These are phyloP conservation scores for Argyrosomus japonicus DNA, from an alignment of 2,113 vertebrate species.

Conservation along the genomic window DNA sequence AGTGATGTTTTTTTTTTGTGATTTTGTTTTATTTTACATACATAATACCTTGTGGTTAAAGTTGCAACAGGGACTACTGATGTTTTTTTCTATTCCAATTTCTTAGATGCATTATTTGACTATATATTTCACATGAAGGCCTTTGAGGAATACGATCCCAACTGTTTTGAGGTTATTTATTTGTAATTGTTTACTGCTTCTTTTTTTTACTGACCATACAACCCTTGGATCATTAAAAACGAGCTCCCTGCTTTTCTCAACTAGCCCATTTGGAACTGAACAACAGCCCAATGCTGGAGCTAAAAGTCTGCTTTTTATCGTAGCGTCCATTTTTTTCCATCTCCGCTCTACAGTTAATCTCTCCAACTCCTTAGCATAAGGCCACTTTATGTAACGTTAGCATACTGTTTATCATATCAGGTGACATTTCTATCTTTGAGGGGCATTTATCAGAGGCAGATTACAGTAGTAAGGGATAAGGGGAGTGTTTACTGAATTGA, in stretches of 20 bases:
- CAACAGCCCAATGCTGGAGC: constrained; percentile 28
- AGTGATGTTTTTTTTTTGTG: constrained; percentile 9
- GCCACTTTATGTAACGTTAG: constrained; percentile 80
- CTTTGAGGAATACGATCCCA: constrained; percentile 2
- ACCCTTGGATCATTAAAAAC: constrained; percentile 28
- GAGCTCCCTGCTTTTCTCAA: constrained; percentile 38
- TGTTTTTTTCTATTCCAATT: constrained; percentile 17
- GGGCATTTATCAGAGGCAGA: constrained; percentile 85
- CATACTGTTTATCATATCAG: constrained; percentile 83
- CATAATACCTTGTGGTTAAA: constrained; percentile 36
- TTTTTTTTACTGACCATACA: not conserved
- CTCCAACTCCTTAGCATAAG: constrained; percentile 76
- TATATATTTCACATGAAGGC: constrained; percentile 1
- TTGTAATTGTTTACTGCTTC: constrained; percentile 13
- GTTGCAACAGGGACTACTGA: constrained; percentile 20
- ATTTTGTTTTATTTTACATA: constrained; percentile 12
- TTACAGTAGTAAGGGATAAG: constrained; percentile 82
- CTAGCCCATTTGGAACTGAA: constrained; percentile 40
- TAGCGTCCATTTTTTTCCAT: constrained; percentile 63
- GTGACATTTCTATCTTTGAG: constrained; percentile 86
- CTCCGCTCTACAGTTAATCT: constrained; percentile 75
- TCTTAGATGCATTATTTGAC: constrained; percentile 8
- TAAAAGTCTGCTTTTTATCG: constrained; percentile 58
- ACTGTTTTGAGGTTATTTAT: not conserved
- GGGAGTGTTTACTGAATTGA: constrained; percentile 84